Evolutionary conservation across 1,140 invertebrate species (phyloP).

Genomic region (Drosophila sucinea): DNA sequence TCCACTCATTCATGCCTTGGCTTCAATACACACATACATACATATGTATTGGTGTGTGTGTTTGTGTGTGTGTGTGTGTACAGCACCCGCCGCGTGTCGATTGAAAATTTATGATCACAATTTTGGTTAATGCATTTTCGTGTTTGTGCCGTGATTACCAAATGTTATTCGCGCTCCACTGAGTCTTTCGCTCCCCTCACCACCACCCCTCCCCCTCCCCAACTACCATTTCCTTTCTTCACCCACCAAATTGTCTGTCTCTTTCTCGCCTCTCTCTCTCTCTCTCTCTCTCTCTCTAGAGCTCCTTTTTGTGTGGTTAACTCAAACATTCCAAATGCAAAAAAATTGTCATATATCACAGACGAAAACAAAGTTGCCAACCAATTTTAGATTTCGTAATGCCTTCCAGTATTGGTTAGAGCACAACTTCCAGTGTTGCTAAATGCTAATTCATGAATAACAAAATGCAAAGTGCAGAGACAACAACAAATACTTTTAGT

Average conservation of each 20-base stretch:
- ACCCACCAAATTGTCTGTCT: background rate
- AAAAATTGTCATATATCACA: conserved; percentile 12
- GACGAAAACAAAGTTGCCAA: conserved; percentile 11
- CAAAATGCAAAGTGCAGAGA: too few species aligned
- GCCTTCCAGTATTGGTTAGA: too few species aligned
- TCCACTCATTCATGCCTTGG: conserved; percentile 68
- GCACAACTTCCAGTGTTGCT: too few species aligned
- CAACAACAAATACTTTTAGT: too few species aligned
- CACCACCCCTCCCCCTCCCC: background rate
- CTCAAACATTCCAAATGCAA: conserved; percentile 72
- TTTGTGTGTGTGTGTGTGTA: conserved; percentile 39
- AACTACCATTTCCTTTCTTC: background rate
- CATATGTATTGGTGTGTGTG: background rate
- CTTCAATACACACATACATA: background rate
- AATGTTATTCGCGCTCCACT: conserved; percentile 80
- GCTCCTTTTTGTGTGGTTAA: conserved; percentile 74
- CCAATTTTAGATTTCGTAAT: background rate
- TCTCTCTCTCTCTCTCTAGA: conserved; percentile 48
- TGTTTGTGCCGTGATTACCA: conserved; percentile 81
- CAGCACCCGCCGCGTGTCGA: conserved; percentile 80
- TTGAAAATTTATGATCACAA: conserved; percentile 82
- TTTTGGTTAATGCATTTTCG: conserved; percentile 82
- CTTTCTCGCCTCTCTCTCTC: conserved; percentile 7
- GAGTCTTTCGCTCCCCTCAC: conserved; percentile 68
- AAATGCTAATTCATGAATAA: too few species aligned